A percentile compares a stretch with the other conserved stretches of the same genome.
Evolutionary conservation across 1,140 invertebrate species (phyloP).

Genomic region (Hycleus phaleratus): DNA sequence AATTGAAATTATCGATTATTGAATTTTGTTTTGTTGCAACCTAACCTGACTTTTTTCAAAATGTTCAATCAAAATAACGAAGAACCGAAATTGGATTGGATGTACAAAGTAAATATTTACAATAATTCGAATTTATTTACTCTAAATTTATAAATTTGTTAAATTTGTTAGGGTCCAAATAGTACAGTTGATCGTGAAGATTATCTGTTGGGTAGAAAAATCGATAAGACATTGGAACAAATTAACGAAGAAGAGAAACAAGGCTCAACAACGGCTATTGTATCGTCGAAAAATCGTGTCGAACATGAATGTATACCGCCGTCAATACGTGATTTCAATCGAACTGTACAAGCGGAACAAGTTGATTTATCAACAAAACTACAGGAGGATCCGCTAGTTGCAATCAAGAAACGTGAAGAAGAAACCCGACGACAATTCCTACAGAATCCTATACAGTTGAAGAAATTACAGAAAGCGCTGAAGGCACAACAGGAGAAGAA

Average conservation of each 20-base stretch:
- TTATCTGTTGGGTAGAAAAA: constrained; percentile 78
- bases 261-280: constrained; percentile 39
- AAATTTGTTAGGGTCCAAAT: constrained; percentile 51
- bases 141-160: constrained; percentile 2
- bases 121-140: constrained; percentile 12
- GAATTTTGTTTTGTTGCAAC: not conserved
- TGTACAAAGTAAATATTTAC: constrained; percentile 64
- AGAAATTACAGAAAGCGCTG: constrained; percentile 71
- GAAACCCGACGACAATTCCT: constrained; percentile 71
- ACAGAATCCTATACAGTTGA: constrained; percentile 85
- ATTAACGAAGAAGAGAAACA: constrained; percentile 53
- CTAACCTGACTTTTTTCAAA: not conserved
- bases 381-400: constrained; percentile 82
- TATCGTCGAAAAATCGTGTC: constrained; percentile 55
- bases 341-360: constrained; percentile 44
- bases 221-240: constrained; percentile 79
- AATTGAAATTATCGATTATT: not conserved
- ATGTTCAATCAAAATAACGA: constrained; percentile 32
- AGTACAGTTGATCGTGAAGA: constrained; percentile 73
- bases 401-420: constrained; percentile 78
- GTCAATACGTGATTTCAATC: constrained; percentile 57
- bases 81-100: constrained; percentile 76
- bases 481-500: constrained; percentile 50
- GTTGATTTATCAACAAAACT: constrained; percentile 76
- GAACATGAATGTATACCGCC: constrained; percentile 71